Percentiles rank a stretch among this genome's conserved stretches.
Evolutionary conservation across 2,113 vertebrate species (phyloP).

Genomic region (Phylloscopus whistleri): DNA sequence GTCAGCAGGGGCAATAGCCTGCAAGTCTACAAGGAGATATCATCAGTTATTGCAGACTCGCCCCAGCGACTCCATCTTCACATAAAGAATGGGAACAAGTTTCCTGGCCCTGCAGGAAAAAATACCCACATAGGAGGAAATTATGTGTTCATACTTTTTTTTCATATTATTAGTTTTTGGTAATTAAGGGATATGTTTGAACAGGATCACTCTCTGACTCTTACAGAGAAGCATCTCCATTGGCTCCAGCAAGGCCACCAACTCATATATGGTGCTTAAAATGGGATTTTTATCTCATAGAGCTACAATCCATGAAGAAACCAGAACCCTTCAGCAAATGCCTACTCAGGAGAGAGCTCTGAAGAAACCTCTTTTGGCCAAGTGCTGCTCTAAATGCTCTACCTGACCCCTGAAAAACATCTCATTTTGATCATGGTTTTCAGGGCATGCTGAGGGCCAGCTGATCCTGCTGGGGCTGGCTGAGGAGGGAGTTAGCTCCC

Average conservation of each 20-base stretch:
- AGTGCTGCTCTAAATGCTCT: background rate
- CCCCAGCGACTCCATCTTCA: rapidly evolving
- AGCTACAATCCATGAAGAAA: background rate
- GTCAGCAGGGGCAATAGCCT: background rate
- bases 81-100: background rate
- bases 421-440: background rate
- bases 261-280: background rate
- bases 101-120: background rate
- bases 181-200: background rate
- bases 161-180: background rate
- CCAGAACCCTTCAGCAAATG: background rate
- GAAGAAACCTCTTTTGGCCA: background rate
- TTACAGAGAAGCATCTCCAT: background rate
- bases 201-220: background rate
- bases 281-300: background rate
- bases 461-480: background rate
- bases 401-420: background rate
- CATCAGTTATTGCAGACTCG: background rate
- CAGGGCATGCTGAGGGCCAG: background rate
- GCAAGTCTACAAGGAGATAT: background rate
- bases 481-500: background rate
- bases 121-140: rapidly evolving
- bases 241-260: background rate
- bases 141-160: background rate
- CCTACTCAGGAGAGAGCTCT: background rate